Evolutionary conservation across 2,113 vertebrate species (phyloP), one percentile per base, ranked within the genome.

Genomic region (Ophiodon elongatus): DNA sequence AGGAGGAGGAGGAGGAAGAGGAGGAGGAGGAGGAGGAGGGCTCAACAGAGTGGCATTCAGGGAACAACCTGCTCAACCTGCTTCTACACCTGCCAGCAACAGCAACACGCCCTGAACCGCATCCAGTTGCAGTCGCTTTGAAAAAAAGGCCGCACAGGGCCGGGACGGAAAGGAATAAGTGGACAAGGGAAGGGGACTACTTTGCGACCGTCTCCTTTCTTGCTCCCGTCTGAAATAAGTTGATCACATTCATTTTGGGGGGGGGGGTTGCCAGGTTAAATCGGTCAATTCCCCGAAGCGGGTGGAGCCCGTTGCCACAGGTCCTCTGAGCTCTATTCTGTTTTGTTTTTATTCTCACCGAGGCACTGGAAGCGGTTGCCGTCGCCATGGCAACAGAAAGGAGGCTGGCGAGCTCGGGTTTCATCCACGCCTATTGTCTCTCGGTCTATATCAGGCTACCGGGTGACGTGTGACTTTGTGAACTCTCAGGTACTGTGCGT

Each of bases 11-110:
- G 52, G 50, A 25, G 52, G 52, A 56, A 3, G 52, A 56, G 52
- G 21, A 52, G 4, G 50, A 52, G 50, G 50, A 41, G 75, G 72
- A 75, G 87, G 83, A 77, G 89, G 85, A 88, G 89, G 85, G 85
- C 82, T 74, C 50, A 71, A 45, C 45, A 64, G 77, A 79, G 76
- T 70, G 83, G 71, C 85, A 88, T 89, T 90, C 86, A 87, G 78
- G 74, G 59, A 90, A 37, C 85, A 93, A 93, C 93, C 92, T 92
- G 93, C 83, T 89, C 88, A 88, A 93, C 93, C 92, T 91, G 93
- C 86, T 92, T 21, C 75, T 76, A 15, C 92, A 90, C 92, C 93
- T 94, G 91, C 78, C 88, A 83, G 83, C 81, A 31, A 41, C 0
- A 65, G 80, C 41, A 86, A 89, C 88, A 93, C 92, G 14, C 90